A percentile compares a stretch with the other conserved stretches of the same genome.
phyloP scores from a whole-genome alignment of 2,888 invertebrate species.

The Amiota communis region DNA sequence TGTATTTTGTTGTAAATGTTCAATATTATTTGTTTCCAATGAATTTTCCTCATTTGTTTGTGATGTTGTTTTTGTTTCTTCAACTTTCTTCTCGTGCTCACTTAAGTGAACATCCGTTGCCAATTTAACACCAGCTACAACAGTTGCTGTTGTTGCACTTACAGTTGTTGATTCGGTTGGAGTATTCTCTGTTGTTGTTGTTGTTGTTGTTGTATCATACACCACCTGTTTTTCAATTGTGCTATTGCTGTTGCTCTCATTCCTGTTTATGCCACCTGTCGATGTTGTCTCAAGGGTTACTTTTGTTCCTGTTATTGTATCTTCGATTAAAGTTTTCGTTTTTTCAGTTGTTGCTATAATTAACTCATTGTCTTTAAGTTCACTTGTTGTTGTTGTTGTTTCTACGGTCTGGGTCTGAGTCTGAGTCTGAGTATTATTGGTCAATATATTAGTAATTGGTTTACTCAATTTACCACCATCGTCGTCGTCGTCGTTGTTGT shows the following conservation, averaged over 20 bases:
- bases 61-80: conserved; percentile 33
- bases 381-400: conserved; percentile 21
- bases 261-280: conserved; percentile 9
- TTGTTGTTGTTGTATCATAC: conserved; percentile 28
- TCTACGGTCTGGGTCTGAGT: conserved; percentile 20
- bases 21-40: conserved; percentile 66
- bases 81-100: conserved; percentile 36
- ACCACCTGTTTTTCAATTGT: background rate
- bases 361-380: background rate
- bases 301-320: conserved; percentile 43
- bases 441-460: background rate
- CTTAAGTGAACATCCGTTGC: conserved; percentile 5
- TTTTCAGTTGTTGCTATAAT: conserved; percentile 10
- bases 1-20: conserved; percentile 39
- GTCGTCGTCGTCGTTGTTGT: conserved; percentile 29
- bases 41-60: conserved; percentile 52
- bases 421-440: background rate
- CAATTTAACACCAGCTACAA: background rate
- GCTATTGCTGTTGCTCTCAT: background rate
- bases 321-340: conserved; percentile 26
- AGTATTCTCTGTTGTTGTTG: conserved; percentile 41
- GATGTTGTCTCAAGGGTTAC: conserved; percentile 43
- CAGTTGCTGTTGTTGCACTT: conserved; percentile 31
- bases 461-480: conserved; percentile 24
- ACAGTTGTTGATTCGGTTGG: conserved; percentile 38